These are phyloP conservation scores for Microtus richardsoni DNA, from an alignment of 2,113 vertebrate genomes.

Conservation along the genomic window DNA sequence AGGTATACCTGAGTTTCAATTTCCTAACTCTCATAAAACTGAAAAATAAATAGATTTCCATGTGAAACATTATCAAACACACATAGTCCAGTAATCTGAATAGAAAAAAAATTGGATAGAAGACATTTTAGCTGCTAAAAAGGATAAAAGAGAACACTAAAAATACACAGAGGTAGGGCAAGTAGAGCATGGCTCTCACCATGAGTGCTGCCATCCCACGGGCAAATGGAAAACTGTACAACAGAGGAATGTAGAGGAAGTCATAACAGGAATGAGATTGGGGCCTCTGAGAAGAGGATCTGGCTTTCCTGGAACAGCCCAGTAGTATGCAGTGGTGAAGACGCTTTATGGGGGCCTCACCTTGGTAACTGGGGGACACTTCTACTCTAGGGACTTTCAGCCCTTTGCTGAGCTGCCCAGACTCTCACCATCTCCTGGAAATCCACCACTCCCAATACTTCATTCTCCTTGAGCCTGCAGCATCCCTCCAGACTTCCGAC, in stretches of 20 bases:
- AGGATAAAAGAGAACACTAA: not conserved
- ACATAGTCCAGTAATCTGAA: not conserved
- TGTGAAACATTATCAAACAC: not conserved
- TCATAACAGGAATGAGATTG: not conserved
- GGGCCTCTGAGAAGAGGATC: not conserved
- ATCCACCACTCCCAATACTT: not conserved
- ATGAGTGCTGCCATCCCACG: not conserved
- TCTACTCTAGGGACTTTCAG: not conserved
- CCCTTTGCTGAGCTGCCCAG: not conserved
- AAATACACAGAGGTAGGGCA: not conserved
- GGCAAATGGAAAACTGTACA: not conserved
- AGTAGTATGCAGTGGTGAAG: not conserved
- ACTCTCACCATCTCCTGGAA: not conserved
- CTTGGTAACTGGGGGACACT: not conserved
- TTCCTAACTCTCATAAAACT: conserved; percentile 1
- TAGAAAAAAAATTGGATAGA: not conserved
- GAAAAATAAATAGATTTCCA: not conserved
- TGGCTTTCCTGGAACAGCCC: not conserved
- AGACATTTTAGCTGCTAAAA: not conserved
- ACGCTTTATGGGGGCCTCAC: not conserved
- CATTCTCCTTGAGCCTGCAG: not conserved
- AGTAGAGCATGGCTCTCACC: not conserved
- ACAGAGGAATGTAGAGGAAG: not conserved
- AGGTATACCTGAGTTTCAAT: conserved; percentile 19
- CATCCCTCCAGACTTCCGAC: not conserved